phyloP scores from a whole-genome alignment of 2,113 vertebrate species.

The Ceratotherium simum region DNA sequence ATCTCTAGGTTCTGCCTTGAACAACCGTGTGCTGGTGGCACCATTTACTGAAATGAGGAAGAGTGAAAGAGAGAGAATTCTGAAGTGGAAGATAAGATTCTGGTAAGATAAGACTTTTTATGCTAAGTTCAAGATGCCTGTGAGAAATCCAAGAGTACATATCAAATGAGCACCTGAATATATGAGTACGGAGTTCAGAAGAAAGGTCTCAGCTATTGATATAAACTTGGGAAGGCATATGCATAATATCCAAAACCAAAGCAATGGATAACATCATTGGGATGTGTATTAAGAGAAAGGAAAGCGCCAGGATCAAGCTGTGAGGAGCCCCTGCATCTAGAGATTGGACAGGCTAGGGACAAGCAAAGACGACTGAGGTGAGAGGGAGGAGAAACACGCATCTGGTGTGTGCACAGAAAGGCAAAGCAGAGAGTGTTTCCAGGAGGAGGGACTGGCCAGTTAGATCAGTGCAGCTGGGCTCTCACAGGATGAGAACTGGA shows the following conservation, averaged over 20 bases:
- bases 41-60: not conserved
- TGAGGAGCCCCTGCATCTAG: not conserved
- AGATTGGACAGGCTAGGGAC: not conserved
- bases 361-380: not conserved
- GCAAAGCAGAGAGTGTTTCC: not conserved
- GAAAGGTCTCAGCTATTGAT: not conserved
- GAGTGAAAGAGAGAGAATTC: not conserved
- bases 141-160: slow-evolving; percentile 14
- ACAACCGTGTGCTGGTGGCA: not conserved
- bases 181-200: not conserved
- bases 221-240: not conserved
- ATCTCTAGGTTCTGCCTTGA: not conserved
- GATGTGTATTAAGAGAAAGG: not conserved
- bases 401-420: not conserved
- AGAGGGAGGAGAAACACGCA: not conserved
- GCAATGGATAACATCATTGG: not conserved
- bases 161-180: not conserved
- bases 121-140: not conserved
- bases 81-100: not conserved
- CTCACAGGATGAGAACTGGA: not conserved
- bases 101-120: not conserved
- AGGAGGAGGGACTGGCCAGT: not conserved
- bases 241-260: not conserved
- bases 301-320: not conserved
- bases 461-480: not conserved